Base-by-base conservation (phyloP, 2,888 invertebrate genomes). In the Cistogaster globosa region DNA sequence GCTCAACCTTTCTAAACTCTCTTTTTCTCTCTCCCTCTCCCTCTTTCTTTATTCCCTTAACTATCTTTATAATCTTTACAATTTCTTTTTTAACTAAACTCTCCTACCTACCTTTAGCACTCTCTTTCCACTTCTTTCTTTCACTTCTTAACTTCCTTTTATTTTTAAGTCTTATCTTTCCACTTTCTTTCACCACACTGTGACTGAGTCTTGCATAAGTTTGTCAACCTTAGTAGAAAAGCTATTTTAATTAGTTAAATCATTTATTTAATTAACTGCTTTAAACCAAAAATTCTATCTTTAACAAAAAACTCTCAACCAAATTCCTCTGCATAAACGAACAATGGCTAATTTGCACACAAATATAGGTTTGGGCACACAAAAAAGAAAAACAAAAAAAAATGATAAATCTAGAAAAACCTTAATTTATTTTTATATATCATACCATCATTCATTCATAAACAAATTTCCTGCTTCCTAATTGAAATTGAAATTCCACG, bases 1-100 rank as follows among this genome's bases (percentile, higher is more conserved):
- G 92, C 92, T 57, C 92, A 92, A 88, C 91, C 90, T 87, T 91
- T 88, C 90, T 92, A 92, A 89, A 84, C 32, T 60, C 14, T 58
- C 7, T 38, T n/a, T 57, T 26, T 11, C 14, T n/a, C 57, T 76
- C 5, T 18, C 8, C 2, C 38, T 48, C 62, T 22, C 48, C 16
- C 26, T 65, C 32, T 60, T 12, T 58, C 11, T 18, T 16, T 2
- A 26, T 26, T 26, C 51, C 74, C 6, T 45, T 36, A 20, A 14
- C 32, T 45, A 26, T 65, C 57, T 57, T 20, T n/a, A 42, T 48
- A 51, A 45, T 26, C 14, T 38, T 11, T 12, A 12, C 12, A 42
- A 7, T 12, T 22, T 42, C 69, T 65, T 18, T 45, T 18, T 11
- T 58, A 22, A 63, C 38, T n/a, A n/a, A n/a, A n/a, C 20, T n/a